Evolutionary conservation across 2,113 vertebrate genomes (phyloP).

Genomic region (Microcebus jonahi): DNA sequence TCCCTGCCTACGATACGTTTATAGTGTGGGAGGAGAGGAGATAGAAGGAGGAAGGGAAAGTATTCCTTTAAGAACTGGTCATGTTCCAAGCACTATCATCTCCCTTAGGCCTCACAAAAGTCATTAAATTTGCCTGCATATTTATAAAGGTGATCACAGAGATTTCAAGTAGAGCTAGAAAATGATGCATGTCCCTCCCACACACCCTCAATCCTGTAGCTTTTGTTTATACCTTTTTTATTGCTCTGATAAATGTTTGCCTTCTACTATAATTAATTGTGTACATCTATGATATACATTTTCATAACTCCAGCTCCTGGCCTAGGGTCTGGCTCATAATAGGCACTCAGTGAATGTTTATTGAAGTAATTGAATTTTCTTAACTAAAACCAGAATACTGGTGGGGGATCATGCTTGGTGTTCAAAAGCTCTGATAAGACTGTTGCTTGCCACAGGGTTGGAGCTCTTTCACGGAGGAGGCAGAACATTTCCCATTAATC

Average conservation of each 20-base stretch:
- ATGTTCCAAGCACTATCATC: neutral
- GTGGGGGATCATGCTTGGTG: neutral
- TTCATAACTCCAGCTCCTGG: neutral
- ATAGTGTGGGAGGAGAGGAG: neutral
- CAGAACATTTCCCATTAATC: neutral
- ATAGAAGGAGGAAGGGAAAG: neutral
- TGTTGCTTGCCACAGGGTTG: neutral
- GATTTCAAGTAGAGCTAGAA: neutral
- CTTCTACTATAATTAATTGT: neutral
- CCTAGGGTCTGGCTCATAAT: neutral
- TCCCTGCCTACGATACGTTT: neutral
- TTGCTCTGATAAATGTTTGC: neutral
- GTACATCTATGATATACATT: neutral
- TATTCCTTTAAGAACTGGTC: neutral
- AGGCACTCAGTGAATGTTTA: neutral
- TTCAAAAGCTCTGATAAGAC: neutral
- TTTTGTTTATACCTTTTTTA: neutral
- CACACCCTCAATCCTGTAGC: neutral
- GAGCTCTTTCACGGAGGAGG: neutral
- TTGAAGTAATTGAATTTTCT: slow-evolving; percentile 2
- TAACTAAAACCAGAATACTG: neutral
- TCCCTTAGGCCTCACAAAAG: neutral
- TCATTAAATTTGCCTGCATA: neutral
- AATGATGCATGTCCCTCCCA: neutral
- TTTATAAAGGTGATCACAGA: neutral